Evolutionary conservation across 2,888 invertebrate genomes (phyloP).

Genomic region (Trissolcus japonicus): DNA sequence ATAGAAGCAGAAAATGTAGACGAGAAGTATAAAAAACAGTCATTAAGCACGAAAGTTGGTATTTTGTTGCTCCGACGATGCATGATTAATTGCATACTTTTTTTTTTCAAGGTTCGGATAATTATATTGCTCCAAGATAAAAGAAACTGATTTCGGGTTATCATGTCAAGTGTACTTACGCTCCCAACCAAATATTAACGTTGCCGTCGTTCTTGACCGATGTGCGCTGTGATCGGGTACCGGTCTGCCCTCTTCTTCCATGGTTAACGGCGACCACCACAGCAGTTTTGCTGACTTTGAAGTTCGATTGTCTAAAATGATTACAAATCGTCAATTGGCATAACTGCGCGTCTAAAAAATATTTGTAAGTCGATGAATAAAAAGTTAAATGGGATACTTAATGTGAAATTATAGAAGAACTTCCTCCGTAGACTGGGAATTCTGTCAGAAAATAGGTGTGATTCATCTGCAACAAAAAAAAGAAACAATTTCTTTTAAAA

Average conservation of each 20-base stretch:
- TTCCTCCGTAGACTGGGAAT: slow-evolving; percentile 38
- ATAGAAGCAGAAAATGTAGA: no score
- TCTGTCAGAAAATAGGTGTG: slow-evolving; percentile 37
- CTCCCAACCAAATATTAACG: slow-evolving; percentile 86
- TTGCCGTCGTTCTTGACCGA: slow-evolving; percentile 77
- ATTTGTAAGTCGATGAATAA: background rate
- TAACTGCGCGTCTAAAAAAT: background rate
- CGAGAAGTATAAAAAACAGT: background rate
- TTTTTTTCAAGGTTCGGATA: background rate
- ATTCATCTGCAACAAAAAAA: slow-evolving; percentile 47
- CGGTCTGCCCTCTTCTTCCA: slow-evolving; percentile 17
- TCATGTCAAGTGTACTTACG: slow-evolving; percentile 78
- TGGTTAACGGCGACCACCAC: slow-evolving; percentile 45
- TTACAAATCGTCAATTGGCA: background rate
- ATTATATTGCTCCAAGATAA: background rate
- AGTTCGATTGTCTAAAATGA: slow-evolving; percentile 30
- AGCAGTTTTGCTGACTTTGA: slow-evolving; percentile 55
- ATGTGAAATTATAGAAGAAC: slow-evolving; percentile 40
- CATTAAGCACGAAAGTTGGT: no score
- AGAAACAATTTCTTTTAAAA: slow-evolving; percentile 13
- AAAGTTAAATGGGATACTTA: slow-evolving; percentile 35
- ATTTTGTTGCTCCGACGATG: background rate
- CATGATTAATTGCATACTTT: slow-evolving; percentile 1
- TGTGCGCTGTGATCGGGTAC: slow-evolving; percentile 3
- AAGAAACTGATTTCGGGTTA: slow-evolving; percentile 1